A percentile compares a stretch with the other conserved stretches of the same genome.
Conservation (phyloP, 2,797 vertebrate species). For the Ctenopoma kingsleyae region DNA sequence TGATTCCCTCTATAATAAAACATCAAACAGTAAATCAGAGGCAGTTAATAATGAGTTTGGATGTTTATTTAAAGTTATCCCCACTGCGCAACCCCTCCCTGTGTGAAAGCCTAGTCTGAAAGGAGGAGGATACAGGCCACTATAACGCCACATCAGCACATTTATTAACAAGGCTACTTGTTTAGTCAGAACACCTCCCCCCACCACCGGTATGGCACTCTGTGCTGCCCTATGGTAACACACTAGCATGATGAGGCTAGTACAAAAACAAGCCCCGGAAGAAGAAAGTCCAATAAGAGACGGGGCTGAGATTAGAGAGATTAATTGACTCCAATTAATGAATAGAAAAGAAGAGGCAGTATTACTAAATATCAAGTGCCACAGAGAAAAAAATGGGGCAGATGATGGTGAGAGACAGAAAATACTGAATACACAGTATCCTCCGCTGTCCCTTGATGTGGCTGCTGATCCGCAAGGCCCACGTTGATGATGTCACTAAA, state of each 20-base stretch:
- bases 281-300: slow-evolving; percentile 57
- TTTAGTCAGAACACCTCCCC: slow-evolving; percentile 67
- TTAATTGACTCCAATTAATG: slow-evolving; percentile 53
- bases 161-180: slow-evolving; percentile 80
- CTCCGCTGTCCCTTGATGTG: slow-evolving; percentile 49
- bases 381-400: slow-evolving; percentile 38
- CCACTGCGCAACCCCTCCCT: slow-evolving; percentile 66
- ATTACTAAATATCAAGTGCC: slow-evolving; percentile 63
- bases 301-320: slow-evolving; percentile 32
- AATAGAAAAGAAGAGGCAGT: slow-evolving; percentile 57
- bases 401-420: slow-evolving; percentile 47
- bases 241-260: slow-evolving; percentile 64
- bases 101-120: slow-evolving; percentile 89
- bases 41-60: slow-evolving; percentile 51
- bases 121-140: slow-evolving; percentile 92
- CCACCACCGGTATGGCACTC: slow-evolving; percentile 55
- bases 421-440: slow-evolving; percentile 43
- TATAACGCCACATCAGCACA: slow-evolving; percentile 89
- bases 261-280: slow-evolving; percentile 37
- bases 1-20: not conserved
- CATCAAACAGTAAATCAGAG: slow-evolving; percentile 37
- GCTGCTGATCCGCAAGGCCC: slow-evolving; percentile 62
- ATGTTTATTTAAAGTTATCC: slow-evolving; percentile 81
- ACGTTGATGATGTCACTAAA: slow-evolving; percentile 71
- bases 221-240: slow-evolving; percentile 60